A percentile compares a stretch with the other conserved stretches of the same genome.
These are phyloP conservation scores for Tragelaphus strepsiceros DNA, from an alignment of 2,113 vertebrate species.

Conservation along the genomic window DNA sequence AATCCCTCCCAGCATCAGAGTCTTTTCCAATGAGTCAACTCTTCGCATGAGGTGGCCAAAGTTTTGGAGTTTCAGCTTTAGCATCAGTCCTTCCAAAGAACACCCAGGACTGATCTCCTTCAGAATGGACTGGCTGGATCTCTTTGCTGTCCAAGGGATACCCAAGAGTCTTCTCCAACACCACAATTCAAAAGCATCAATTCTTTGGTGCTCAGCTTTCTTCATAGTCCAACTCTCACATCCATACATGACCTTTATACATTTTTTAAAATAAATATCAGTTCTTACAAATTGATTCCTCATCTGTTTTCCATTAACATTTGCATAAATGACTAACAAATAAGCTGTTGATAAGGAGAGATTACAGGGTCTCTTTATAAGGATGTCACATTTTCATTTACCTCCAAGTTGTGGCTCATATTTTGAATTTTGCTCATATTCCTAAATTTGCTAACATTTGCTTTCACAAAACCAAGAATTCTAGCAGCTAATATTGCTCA, in stretches of 20 bases:
- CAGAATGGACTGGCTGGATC: too few species aligned
- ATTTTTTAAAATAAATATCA: slow-evolving; percentile 63
- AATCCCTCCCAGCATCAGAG: too few species aligned
- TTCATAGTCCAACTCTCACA: too few species aligned
- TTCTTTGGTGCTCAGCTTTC: too few species aligned
- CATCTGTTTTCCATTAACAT: slow-evolving; percentile 61
- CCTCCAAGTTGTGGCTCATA: not conserved
- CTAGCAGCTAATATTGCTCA: slow-evolving; percentile 28
- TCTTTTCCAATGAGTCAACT: too few species aligned
- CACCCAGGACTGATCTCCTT: too few species aligned
- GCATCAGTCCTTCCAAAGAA: too few species aligned
- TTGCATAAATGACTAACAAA: slow-evolving; percentile 73
- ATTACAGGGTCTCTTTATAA: slow-evolving; percentile 61
- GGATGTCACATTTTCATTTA: slow-evolving; percentile 58
- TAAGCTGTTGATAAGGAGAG: slow-evolving; percentile 51
- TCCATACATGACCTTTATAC: slow-evolving; percentile 16
- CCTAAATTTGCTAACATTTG: slow-evolving; percentile 44
- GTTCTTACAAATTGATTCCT: slow-evolving; percentile 63
- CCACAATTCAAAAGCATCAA: too few species aligned
- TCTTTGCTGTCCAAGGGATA: too few species aligned
- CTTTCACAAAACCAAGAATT: slow-evolving; percentile 63
- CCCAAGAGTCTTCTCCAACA: too few species aligned
- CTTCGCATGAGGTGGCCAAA: too few species aligned
- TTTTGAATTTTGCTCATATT: not conserved
- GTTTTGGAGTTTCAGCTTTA: too few species aligned